A percentile compares a stretch with the other conserved stretches of the same genome.
Evolutionary conservation across 2,797 vertebrate species (phyloP).

Genomic region (Gastrophryne carolinensis): DNA sequence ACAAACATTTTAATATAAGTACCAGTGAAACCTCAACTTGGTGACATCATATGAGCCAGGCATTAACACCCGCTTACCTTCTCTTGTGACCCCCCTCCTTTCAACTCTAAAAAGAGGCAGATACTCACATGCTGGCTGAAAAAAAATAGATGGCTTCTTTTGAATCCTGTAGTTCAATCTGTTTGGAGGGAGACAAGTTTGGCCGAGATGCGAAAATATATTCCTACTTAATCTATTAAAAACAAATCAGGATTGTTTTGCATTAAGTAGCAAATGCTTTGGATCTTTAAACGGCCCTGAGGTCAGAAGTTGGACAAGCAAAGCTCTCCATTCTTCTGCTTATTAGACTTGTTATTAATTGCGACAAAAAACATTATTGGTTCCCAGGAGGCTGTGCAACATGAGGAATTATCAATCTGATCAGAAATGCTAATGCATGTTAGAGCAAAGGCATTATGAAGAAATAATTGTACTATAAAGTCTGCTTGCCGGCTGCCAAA

Average conservation of each 20-base stretch:
- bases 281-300: conserved; percentile 47
- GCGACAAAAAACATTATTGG: conserved; percentile 49
- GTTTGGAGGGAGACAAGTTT: conserved; percentile 63
- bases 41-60: conserved; percentile 93
- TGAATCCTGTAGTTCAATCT: conserved; percentile 60
- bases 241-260: conserved; percentile 70
- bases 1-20: conserved; percentile 91
- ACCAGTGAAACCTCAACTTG: conserved; percentile 85
- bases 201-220: conserved; percentile 59
- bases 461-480: background rate
- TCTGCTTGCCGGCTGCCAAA: background rate
- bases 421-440: conserved; percentile 47
- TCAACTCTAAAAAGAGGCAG: conserved; percentile 66
- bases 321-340: conserved; percentile 41
- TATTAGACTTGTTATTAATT: conserved; percentile 58
- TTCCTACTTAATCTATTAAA: conserved; percentile 63
- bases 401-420: conserved; percentile 51
- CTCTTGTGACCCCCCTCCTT: background rate
- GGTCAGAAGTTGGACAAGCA: conserved; percentile 51
- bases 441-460: conserved; percentile 20
- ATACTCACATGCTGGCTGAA: conserved; percentile 77
- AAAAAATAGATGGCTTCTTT: conserved; percentile 66
- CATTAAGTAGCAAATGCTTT: conserved; percentile 68
- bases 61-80: conserved; percentile 59
- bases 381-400: conserved; percentile 52